A percentile compares a stretch with the other conserved stretches of the same genome.
Conservation (phyloP, 1,140 invertebrate species). For the Caenorhabditis inopinata region DNA sequence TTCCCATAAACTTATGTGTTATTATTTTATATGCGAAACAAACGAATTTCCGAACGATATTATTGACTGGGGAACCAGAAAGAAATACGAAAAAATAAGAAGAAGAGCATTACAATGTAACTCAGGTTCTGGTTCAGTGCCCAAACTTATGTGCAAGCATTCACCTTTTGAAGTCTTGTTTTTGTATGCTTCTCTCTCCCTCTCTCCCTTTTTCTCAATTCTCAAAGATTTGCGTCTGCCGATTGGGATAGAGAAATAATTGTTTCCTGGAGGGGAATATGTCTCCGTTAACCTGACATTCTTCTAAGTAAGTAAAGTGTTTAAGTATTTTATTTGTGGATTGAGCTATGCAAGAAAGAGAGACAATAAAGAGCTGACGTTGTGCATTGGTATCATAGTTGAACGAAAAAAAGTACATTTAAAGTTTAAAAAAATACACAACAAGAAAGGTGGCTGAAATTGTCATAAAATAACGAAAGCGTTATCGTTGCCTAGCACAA, state of each 20-base stretch:
- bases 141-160: background rate
- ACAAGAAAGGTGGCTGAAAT: too few relatives aligned
- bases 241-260: constrained; percentile 19
- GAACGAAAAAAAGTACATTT: background rate
- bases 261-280: constrained; percentile 1
- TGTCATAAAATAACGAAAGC: too few relatives aligned
- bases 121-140: constrained; percentile 20
- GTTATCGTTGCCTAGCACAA: too few relatives aligned
- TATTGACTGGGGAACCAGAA: too few relatives aligned
- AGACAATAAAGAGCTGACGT: background rate
- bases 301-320: background rate
- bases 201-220: background rate
- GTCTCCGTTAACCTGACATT: background rate
- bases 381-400: too few relatives aligned
- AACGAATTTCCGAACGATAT: too few relatives aligned
- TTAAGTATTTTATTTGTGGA: background rate
- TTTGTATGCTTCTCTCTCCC: background rate
- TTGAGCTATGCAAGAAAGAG: constrained; percentile 15
- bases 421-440: background rate
- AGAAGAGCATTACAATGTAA: constrained; percentile 22
- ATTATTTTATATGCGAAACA: too few relatives aligned
- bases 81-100: background rate
- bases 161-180: background rate
- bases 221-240: background rate
- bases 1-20: background rate